Evolutionary conservation across 2,888 invertebrate species (phyloP).

Genomic region (Eubasilissa splendida): DNA sequence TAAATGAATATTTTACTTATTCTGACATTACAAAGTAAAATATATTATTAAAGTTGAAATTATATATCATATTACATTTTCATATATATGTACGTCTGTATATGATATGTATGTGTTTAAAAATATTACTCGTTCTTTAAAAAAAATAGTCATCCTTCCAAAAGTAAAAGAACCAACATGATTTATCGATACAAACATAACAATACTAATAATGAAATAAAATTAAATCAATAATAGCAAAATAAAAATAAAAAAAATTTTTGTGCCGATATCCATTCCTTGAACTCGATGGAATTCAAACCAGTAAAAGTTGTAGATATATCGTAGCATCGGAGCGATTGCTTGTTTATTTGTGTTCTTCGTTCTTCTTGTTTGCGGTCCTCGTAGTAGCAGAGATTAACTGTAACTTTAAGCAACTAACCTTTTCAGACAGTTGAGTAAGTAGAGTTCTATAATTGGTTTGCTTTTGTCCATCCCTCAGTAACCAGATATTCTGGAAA

Average conservation of each 20-base stretch:
- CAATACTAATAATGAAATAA: neutral
- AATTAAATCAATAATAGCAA: neutral
- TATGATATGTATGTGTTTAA: too few relatives aligned
- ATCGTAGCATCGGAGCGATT: constrained; percentile 27
- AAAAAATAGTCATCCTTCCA: too few relatives aligned
- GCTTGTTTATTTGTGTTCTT: constrained; percentile 43
- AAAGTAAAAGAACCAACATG: too few relatives aligned
- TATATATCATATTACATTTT: too few relatives aligned
- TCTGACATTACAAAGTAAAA: too few relatives aligned
- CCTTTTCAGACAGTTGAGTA: constrained; percentile 22
- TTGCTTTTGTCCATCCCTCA: constrained; percentile 20
- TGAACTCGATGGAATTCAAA: constrained; percentile 4
- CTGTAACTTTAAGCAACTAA: constrained; percentile 17
- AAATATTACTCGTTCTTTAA: too few relatives aligned
- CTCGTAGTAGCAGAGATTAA: constrained; percentile 22
- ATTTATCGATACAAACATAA: too few relatives aligned
- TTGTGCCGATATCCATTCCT: neutral
- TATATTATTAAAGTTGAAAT: too few relatives aligned
- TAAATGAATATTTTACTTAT: too few relatives aligned
- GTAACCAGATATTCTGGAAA: neutral
- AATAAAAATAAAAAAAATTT: neutral
- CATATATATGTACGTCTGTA: too few relatives aligned
- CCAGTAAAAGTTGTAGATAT: constrained; percentile 32
- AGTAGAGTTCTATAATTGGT: constrained; percentile 43
- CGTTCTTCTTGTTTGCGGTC: constrained; percentile 44